Base-by-base conservation (phyloP, 2,888 invertebrate species). In the Agrotis ipsilon region DNA sequence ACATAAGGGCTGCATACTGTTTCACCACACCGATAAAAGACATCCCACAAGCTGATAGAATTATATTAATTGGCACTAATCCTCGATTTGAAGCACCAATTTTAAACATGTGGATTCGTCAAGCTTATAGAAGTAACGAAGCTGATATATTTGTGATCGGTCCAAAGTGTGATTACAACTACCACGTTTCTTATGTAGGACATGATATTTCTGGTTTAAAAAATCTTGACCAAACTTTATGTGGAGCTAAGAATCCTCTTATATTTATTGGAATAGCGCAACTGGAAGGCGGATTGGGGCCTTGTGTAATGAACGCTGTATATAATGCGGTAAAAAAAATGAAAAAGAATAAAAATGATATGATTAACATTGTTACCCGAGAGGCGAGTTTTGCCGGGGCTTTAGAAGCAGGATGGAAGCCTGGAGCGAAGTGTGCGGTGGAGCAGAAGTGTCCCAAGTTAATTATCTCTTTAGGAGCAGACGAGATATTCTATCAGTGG, bases 41-140 rank as follows among this genome's bases (percentile, higher is more conserved):
- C 86, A 83, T 95, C 39, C 84, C 82, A 21, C 78, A 86, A 63
- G 98, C 99, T 19, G 99, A 99, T 94, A 97, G 98, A 78, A 97
- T 99, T 72, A 92, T 99, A 32, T 95, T 99, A 51, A 97, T 99
- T 73, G 99, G 99, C 59, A 99, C 99, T 3, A 99, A 99, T 96
- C 99, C 99, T 3, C 97, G 99, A 81, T 99, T 98, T 90, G 99
- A 99, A 95, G 99, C 99, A 16, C 99, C 99, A 0, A 96, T 99
- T 62, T 96, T 99, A 62, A 99, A 99, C 92, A 98, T 99, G 0
- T 97, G 99, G 90, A 97, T 99, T 80, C 97, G 99, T 65, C 99
- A 99, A 94, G 97, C 98, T 63, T 99, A 98, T 93, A 96, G 99
- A 51, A 98, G 98, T 88, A 99, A 98, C 89, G 99, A 99, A 91